Evolutionary conservation across 2,888 invertebrate species (phyloP).

Genomic region (Aphodius sticticus): DNA sequence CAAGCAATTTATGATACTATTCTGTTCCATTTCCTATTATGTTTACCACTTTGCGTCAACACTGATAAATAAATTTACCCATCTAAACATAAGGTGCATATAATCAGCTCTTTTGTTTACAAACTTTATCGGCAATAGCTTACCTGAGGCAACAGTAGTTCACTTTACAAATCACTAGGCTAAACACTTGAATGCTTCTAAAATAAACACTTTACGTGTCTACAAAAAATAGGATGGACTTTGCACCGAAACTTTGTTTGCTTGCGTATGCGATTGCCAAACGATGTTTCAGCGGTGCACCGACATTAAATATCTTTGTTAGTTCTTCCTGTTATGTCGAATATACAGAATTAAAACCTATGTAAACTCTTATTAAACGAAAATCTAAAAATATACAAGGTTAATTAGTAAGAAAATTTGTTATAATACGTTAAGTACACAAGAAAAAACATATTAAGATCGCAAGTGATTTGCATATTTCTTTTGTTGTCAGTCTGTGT

Average conservation of each 20-base stretch:
- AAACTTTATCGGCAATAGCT: background rate
- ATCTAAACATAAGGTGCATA: too few relatives aligned
- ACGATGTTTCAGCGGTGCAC: background rate
- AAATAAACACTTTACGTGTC: background rate
- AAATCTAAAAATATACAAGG: too few relatives aligned
- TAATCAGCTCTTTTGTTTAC: too few relatives aligned
- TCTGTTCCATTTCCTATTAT: background rate
- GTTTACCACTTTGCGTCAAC: background rate
- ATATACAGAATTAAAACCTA: background rate
- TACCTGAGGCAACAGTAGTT: background rate
- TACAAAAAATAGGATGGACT: background rate
- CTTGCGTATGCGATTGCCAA: background rate
- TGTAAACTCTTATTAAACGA: background rate
- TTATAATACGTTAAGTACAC: too few relatives aligned
- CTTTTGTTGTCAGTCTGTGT: background rate
- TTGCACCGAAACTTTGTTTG: background rate
- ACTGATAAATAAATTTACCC: too few relatives aligned
- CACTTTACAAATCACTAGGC: background rate
- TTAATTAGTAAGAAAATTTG: too few relatives aligned
- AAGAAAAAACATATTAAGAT: too few relatives aligned
- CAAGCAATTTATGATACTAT: background rate
- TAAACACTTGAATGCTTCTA: background rate
- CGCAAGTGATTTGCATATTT: too few relatives aligned
- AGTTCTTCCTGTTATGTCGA: background rate
- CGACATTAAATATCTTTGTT: background rate